These are phyloP conservation scores for Microhierax caerulescens DNA, from an alignment of 2,797 vertebrate species.

Conservation along the genomic window DNA sequence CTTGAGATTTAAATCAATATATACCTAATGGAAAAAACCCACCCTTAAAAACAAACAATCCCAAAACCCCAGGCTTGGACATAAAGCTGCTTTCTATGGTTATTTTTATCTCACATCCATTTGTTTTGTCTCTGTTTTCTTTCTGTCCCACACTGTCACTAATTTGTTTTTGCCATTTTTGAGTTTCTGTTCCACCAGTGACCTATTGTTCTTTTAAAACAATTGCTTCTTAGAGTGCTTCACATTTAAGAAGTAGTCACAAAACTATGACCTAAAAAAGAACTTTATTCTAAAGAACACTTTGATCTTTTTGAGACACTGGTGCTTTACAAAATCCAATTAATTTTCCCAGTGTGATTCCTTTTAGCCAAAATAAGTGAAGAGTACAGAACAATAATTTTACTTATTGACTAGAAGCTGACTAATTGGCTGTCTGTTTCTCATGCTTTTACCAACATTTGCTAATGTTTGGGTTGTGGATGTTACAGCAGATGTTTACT, in stretches of 20 bases:
- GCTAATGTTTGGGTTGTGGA: neutral
- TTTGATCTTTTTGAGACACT: neutral
- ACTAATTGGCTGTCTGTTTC: neutral
- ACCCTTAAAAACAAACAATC: too few species aligned
- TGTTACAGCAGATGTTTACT: neutral
- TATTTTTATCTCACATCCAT: neutral
- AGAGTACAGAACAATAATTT: neutral
- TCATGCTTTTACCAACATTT: neutral
- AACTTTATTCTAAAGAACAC: neutral
- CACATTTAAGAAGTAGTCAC: neutral
- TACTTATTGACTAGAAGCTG: neutral
- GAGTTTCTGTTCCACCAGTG: neutral
- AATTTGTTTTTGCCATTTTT: neutral
- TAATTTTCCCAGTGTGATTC: conserved; percentile 30
- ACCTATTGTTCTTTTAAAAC: neutral
- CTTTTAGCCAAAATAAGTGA: conserved; percentile 9
- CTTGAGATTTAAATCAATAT: neutral
- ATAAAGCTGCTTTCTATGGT: neutral
- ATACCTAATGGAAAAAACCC: neutral
- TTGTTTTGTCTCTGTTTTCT: neutral
- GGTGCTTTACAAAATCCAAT: conserved; percentile 25
- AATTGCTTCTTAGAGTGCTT: neutral
- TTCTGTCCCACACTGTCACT: neutral
- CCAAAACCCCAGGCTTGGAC: fast-evolving
- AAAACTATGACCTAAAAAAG: neutral